phyloP scores from a whole-genome alignment of 2,797 vertebrate species.

The Schizopygopsis malacanthus region DNA sequence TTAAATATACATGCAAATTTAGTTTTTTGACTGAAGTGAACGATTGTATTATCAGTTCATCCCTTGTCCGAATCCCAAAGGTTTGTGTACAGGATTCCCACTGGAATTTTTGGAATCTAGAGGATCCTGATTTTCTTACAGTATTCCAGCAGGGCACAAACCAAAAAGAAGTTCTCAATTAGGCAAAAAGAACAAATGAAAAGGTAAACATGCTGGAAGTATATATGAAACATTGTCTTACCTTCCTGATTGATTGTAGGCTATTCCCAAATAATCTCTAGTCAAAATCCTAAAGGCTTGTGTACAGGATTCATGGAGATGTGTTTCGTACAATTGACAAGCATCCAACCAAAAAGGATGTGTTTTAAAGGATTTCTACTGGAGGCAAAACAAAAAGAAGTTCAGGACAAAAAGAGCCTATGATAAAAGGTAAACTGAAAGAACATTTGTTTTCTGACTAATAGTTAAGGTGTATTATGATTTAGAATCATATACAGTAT shows the following conservation, averaged over 20 bases:
- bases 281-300: background rate
- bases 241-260: conserved; percentile 39
- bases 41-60: conserved; percentile 49
- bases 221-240: conserved; percentile 23
- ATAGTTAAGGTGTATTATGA: background rate
- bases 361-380: background rate
- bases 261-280: conserved; percentile 16
- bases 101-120: background rate
- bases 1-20: conserved; percentile 23
- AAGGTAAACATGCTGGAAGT: conserved; percentile 19
- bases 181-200: conserved; percentile 21
- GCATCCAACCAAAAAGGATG: background rate
- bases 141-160: conserved; percentile 17
- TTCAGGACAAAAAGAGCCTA: background rate
- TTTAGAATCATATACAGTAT: background rate
- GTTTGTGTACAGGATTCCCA: conserved; percentile 18
- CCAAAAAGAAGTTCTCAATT: conserved; percentile 23
- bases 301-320: background rate
- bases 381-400: background rate
- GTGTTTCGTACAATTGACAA: background rate
- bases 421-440: background rate
- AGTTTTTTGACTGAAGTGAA: conserved; percentile 9
- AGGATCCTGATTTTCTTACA: conserved; percentile 20
- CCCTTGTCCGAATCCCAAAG: conserved; percentile 20
- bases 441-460: background rate